phyloP scores from a whole-genome alignment of 2,113 vertebrate genomes.

The Lathamus discolor region DNA sequence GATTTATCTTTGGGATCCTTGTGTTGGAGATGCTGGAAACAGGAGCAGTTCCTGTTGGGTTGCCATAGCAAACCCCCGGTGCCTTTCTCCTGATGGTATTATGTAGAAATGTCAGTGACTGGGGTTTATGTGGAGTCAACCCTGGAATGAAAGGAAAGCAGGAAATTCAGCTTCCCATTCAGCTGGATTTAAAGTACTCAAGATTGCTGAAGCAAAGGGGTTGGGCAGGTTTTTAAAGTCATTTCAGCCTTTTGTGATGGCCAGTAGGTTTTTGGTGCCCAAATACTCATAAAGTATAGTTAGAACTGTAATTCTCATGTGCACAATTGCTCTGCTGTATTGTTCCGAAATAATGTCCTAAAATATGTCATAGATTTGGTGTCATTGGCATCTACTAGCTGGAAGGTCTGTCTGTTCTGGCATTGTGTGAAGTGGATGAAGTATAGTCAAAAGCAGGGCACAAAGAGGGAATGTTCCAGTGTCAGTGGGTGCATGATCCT shows the following conservation, averaged over 20 bases:
- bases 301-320: neutral
- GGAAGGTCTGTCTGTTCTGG: accelerated
- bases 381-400: neutral
- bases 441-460: too few species aligned
- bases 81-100: neutral
- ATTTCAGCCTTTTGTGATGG: neutral
- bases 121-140: neutral
- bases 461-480: accelerated
- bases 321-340: neutral
- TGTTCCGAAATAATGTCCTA: neutral
- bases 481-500: too few species aligned
- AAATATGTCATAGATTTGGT: neutral
- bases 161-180: neutral
- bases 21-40: neutral
- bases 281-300: neutral
- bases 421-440: neutral
- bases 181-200: neutral
- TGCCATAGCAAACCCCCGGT: neutral
- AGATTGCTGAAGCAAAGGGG: neutral
- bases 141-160: neutral
- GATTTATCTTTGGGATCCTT: neutral
- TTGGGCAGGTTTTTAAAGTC: neutral
- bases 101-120: neutral
- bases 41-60: neutral
- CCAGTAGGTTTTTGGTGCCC: neutral